Conservation (phyloP, 2,113 vertebrate species). For the Lucifuga dentata region DNA sequence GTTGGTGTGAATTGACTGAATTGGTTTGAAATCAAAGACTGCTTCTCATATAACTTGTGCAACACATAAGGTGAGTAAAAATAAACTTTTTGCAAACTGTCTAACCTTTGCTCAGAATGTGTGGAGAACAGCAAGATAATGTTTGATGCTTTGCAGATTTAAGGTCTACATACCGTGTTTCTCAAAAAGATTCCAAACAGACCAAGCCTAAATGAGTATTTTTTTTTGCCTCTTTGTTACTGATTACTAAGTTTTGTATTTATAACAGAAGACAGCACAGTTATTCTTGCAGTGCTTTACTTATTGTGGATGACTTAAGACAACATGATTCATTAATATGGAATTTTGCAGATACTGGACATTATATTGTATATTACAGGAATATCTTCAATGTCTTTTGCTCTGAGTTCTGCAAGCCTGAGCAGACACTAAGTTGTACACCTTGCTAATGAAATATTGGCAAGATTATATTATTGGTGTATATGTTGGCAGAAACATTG, state of each 20-base stretch:
- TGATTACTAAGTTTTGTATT: constrained; percentile 23
- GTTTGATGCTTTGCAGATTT: constrained; percentile 14
- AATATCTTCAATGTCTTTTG: constrained; percentile 33
- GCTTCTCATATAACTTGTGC: constrained; percentile 62
- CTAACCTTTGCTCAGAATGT: constrained; percentile 21
- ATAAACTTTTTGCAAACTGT: constrained; percentile 28
- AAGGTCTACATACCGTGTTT: constrained; percentile 3
- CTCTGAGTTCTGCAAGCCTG: constrained; percentile 37
- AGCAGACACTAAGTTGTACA: constrained; percentile 13
- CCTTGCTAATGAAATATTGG: no score
- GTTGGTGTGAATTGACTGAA: constrained; percentile 47
- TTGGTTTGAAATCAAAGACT: constrained; percentile 58
- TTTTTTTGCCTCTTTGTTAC: constrained; percentile 8
- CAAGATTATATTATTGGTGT: no score
- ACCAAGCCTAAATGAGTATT: constrained; percentile 30
- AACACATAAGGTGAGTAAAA: constrained; percentile 71
- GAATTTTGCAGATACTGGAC: constrained; percentile 19
- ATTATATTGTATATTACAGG: constrained; percentile 24
- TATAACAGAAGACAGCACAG: constrained; percentile 1
- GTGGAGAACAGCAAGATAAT: constrained; percentile 14
- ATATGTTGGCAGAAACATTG: no score
- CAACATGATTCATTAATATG: constrained; percentile 9
- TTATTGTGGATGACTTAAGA: constrained; percentile 36
- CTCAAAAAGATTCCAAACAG: constrained; percentile 9
- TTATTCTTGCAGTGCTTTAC: constrained; percentile 18